phyloP scores from a whole-genome alignment of 1,140 invertebrate genomes.

The Brachionus manjavacas region DNA sequence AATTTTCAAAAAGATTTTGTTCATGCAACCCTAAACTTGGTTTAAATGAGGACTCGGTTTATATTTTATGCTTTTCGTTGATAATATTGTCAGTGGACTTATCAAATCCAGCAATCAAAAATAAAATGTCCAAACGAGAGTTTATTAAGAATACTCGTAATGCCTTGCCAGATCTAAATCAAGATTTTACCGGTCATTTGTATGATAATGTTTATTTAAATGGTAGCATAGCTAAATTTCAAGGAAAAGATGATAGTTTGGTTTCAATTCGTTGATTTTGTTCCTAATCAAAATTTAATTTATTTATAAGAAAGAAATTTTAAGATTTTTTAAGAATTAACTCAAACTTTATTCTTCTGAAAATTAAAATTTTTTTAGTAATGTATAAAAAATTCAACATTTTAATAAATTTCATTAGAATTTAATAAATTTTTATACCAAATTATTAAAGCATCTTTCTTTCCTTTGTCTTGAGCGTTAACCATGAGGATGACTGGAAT shows the following conservation, averaged over 20 bases:
- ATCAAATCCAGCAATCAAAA: slow-evolving; percentile 60
- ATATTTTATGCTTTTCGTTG: slow-evolving; percentile 61
- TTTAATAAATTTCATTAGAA: neutral
- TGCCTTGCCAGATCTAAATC: slow-evolving; percentile 54
- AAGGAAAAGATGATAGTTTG: neutral
- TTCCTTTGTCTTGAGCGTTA: too few species aligned
- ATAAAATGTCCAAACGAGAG: slow-evolving; percentile 63
- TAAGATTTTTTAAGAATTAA: neutral
- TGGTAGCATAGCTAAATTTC: slow-evolving; percentile 57
- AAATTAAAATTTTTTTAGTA: too few species aligned
- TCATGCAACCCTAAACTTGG: slow-evolving; percentile 59
- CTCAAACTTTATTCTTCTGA: too few species aligned
- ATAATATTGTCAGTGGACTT: slow-evolving; percentile 62
- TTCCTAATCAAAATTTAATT: neutral
- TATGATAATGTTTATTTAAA: slow-evolving; percentile 62
- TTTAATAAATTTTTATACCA: neutral
- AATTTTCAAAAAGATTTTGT: slow-evolving; percentile 60
- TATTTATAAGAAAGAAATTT: neutral
- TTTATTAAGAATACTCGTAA: slow-evolving; percentile 61
- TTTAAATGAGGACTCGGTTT: slow-evolving; percentile 59
- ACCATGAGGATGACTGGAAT: too few species aligned
- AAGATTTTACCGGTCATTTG: slow-evolving; percentile 60
- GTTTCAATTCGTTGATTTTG: neutral
- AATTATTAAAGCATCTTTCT: too few species aligned
- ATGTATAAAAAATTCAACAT: too few species aligned